These are phyloP conservation scores for Chauna torquata DNA, from an alignment of 2,113 vertebrate genomes.

Conservation along the genomic window DNA sequence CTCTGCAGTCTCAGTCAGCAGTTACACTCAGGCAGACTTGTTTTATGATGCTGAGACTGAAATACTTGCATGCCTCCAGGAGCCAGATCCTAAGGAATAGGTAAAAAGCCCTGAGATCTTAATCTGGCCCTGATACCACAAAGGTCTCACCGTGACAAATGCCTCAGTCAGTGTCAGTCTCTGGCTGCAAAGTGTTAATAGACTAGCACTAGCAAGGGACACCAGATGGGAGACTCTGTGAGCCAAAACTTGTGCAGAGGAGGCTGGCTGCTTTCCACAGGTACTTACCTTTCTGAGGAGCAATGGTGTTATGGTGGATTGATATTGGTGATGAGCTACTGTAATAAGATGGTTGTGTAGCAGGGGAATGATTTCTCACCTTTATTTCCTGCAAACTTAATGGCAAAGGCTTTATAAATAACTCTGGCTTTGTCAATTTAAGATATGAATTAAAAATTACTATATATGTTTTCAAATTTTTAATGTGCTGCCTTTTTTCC, in stretches of 20 bases:
- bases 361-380: background rate
- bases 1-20: background rate
- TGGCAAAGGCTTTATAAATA: conserved; percentile 31
- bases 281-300: background rate
- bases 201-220: background rate
- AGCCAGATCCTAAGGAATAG: background rate
- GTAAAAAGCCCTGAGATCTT: background rate
- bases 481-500: conserved; percentile 12
- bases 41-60: background rate
- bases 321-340: background rate
- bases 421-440: conserved; percentile 42
- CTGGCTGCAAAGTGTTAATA: background rate
- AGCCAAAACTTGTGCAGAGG: background rate
- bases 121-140: background rate
- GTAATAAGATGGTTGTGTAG: conserved; percentile 6
- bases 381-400: background rate
- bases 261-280: background rate
- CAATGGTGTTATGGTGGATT: background rate
- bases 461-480: conserved; percentile 18
- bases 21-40: background rate
- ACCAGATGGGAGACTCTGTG: background rate
- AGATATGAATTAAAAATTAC: conserved; percentile 48
- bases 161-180: background rate
- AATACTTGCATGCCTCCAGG: background rate
- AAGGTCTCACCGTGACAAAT: background rate